These are phyloP conservation scores for Zophobas morio DNA, from an alignment of 1,140 invertebrate genomes.

Conservation along the genomic window DNA sequence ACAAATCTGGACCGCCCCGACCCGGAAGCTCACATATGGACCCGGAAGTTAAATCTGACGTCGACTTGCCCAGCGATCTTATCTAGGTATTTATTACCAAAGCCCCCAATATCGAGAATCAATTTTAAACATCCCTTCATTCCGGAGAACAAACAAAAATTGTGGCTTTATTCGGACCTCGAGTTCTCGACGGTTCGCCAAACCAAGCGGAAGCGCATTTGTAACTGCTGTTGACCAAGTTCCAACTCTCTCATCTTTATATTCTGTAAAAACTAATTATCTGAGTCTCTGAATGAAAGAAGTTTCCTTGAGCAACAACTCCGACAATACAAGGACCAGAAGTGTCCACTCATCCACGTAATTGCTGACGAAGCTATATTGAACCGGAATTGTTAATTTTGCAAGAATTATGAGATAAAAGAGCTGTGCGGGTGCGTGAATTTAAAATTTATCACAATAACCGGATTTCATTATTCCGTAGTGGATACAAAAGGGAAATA, in stretches of 20 bases:
- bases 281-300: slow-evolving; percentile 14
- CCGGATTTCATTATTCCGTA: slow-evolving; percentile 16
- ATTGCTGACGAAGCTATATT: slow-evolving; percentile 4
- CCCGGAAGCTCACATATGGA: slow-evolving; percentile 17
- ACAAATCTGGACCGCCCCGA: not conserved
- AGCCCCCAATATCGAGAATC: not conserved
- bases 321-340: not conserved
- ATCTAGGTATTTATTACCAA: slow-evolving; percentile 18
- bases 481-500: not conserved
- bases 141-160: not conserved
- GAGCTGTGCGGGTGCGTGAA: not conserved
- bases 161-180: not conserved
- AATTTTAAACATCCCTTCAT: slow-evolving; percentile 9
- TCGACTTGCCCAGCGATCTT: slow-evolving; percentile 20
- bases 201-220: slow-evolving; percentile 7
- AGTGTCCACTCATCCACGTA: slow-evolving; percentile 5
- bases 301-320: not conserved
- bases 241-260: not conserved
- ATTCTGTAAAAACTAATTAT: slow-evolving; percentile 20
- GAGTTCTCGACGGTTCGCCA: not conserved
- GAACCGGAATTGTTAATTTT: slow-evolving; percentile 18
- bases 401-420: slow-evolving; percentile 17
- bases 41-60: slow-evolving; percentile 26
- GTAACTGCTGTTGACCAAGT: slow-evolving; percentile 20
- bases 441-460: slow-evolving; percentile 24